These are phyloP conservation scores for Gopherus evgoodei DNA, from an alignment of 2,113 vertebrate species.

Conservation along the genomic window DNA sequence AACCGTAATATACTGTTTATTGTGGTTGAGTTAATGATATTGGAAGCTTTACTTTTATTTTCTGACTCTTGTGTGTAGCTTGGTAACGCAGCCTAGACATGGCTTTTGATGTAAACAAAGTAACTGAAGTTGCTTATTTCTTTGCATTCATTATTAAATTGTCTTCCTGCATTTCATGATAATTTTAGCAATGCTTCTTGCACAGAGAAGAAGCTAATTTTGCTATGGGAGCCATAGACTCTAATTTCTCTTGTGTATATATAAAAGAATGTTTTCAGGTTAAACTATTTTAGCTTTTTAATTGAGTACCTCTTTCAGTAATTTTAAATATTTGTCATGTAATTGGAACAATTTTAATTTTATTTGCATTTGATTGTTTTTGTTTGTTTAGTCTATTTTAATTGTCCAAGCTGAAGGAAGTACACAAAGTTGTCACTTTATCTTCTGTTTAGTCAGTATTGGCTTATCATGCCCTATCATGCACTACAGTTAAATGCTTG, in stretches of 20 bases:
- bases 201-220: conserved; percentile 48
- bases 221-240: conserved; percentile 53
- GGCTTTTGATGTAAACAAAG: neutral
- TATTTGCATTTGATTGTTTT: neutral
- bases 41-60: neutral
- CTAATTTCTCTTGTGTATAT: conserved; percentile 49
- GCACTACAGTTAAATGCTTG: neutral
- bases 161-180: neutral
- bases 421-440: neutral
- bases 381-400: neutral
- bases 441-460: neutral
- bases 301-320: conserved; percentile 33
- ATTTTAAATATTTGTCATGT: conserved; percentile 13
- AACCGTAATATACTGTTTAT: fast-evolving
- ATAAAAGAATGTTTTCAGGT: neutral
- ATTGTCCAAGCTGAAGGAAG: neutral
- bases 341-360: neutral
- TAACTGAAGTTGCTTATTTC: conserved; percentile 19
- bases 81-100: neutral
- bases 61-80: neutral
- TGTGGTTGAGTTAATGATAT: neutral
- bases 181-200: conserved; percentile 10
- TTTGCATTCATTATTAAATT: conserved; percentile 50
- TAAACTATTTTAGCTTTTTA: conserved; percentile 11
- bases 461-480: neutral